A percentile compares a stretch with the other conserved stretches of the same genome.
Conservation (phyloP, 2,797 vertebrate species). For the Cryptoprocta ferox region DNA sequence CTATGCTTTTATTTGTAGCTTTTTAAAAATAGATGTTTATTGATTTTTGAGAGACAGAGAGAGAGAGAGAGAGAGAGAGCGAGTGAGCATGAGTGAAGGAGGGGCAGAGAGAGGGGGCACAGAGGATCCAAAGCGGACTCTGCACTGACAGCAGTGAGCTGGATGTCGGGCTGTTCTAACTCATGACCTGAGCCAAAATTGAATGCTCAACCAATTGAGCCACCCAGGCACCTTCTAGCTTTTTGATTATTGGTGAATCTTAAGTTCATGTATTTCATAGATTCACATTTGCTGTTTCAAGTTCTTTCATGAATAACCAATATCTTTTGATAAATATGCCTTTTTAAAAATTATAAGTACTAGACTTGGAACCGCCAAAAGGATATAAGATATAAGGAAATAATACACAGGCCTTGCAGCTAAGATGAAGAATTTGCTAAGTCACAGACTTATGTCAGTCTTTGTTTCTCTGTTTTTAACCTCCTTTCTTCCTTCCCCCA, state of each 20-base stretch:
- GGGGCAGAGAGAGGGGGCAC: no score
- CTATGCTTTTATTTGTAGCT: slow-evolving; percentile 16
- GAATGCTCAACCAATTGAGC: no score
- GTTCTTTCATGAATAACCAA: slow-evolving; percentile 37
- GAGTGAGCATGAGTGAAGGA: no score
- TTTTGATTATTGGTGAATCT: slow-evolving; percentile 33
- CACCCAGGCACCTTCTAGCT: neutral
- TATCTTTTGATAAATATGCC: neutral
- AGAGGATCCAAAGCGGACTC: no score
- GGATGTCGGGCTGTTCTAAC: no score
- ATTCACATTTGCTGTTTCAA: neutral
- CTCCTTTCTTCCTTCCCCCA: neutral
- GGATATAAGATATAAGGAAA: neutral
- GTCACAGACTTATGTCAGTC: neutral
- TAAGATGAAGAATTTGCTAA: neutral
- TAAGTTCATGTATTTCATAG: neutral
- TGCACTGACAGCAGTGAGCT: no score
- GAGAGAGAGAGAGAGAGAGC: no score
- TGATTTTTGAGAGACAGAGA: no score
- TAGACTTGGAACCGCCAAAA: neutral
- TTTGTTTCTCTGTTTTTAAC: neutral
- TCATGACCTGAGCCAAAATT: no score
- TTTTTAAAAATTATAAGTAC: neutral
- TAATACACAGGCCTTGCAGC: neutral
- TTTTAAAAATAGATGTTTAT: neutral